These are phyloP conservation scores for Meloidogyne chitwoodi DNA, from an alignment of 1,140 invertebrate genomes.

Conservation along the genomic window DNA sequence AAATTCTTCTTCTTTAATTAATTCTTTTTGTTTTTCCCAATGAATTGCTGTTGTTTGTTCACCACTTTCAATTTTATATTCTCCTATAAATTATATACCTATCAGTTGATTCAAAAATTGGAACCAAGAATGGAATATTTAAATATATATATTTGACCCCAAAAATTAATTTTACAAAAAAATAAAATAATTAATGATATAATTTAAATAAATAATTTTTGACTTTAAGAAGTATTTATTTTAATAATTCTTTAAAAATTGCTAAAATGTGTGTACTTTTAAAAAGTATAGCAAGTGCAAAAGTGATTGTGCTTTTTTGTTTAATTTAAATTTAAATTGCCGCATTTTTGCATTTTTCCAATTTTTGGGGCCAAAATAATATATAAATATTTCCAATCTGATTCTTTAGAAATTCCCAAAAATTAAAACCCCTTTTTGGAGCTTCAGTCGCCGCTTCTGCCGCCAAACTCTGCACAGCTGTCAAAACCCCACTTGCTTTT, in stretches of 20 bases:
- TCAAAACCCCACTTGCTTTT: background rate
- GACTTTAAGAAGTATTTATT: no score
- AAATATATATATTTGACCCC: background rate
- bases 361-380: background rate
- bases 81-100: background rate
- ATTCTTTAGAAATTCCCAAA: background rate
- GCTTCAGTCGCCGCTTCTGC: background rate
- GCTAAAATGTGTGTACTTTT: no score
- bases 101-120: background rate
- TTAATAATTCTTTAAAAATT: no score
- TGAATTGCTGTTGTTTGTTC: background rate
- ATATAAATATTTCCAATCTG: background rate
- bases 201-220: no score
- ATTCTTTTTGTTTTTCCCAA: background rate
- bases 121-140: background rate
- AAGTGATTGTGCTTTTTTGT: no score
- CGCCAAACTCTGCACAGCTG: background rate
- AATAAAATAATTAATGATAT: background rate
- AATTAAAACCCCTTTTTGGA: background rate
- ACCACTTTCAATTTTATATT: background rate
- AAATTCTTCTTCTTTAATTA: background rate
- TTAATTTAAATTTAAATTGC: no score
- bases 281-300: no score
- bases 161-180: background rate
- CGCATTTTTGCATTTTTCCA: no score